Base-by-base conservation (phyloP, 2,113 vertebrate species). In the Synodontis membranacea region DNA sequence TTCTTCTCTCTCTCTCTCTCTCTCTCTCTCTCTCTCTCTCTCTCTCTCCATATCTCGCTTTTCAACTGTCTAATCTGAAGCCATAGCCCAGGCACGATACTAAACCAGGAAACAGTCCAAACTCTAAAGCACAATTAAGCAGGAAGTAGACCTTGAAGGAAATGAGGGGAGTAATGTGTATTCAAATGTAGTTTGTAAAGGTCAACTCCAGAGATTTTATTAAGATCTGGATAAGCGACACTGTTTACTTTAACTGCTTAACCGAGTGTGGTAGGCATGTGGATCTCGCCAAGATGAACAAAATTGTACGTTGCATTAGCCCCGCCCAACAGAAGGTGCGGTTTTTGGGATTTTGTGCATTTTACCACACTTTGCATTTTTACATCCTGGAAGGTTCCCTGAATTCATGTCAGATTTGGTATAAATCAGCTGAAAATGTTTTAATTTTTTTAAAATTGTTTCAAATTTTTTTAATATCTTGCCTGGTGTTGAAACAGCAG, bases 21-120 rank as follows among this genome's bases (percentile, higher is more conserved):
- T 82, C 48, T 86, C 64, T 64, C n/a, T 64, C 28, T 64, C 23
- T 64, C 62, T 64, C n/a, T 64, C n/a, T 64, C 17, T 39, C 66
- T 70, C 66, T 70, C 64, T 68, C 54, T 50, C 58, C 37, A 0
- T 50, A 12, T 83, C 23, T 75, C 70, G 31, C 19, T 76, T n/a
- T 70, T 23, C 64, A n/a, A 2, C 46, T 31, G 74, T 76, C n/a
- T 3, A 4, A 31, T 31, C 28, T 31, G 28, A 64, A 37, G 1
- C 14, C 6, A 2, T 19, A 37, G 31, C 15, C 15, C 31, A 68
- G 34, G 37, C 31, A 37, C 0, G 15, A 68, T 34, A 68, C 2
- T 5, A 31, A 68, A 68, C 64, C 31, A 37, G 31, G 14, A 68
- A 17, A 15, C 15, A 37, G 31, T 66, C 6, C 34, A 12, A 74